These are phyloP conservation scores for Halocynthia roretzi DNA, from an alignment of 23 tunicate species.

Conservation along the genomic window DNA sequence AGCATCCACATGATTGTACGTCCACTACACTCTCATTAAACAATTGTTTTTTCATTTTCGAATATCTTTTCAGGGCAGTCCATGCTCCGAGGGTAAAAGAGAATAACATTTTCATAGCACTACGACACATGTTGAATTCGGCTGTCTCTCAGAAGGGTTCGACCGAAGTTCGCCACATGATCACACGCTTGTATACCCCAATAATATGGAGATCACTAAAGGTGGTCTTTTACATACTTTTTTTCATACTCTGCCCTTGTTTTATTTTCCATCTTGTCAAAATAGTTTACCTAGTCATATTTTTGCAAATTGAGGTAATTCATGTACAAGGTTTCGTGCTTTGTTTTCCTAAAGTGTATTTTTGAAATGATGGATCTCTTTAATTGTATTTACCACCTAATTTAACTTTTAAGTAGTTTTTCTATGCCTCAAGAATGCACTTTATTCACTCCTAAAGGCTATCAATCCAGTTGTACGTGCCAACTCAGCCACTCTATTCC, in stretches of 20 bases:
- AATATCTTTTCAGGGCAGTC: slow-evolving; percentile 43
- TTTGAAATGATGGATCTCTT: no score
- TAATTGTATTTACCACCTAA: no score
- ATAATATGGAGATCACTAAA: slow-evolving; percentile 87
- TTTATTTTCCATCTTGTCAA: background rate
- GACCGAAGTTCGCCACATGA: slow-evolving; percentile 50
- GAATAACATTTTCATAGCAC: slow-evolving; percentile 26
- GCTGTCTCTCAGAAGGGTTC: slow-evolving; percentile 41
- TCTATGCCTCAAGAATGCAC: no score
- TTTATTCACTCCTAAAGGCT: slow-evolving; percentile 36
- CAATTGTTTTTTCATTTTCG: no score
- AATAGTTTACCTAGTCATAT: background rate
- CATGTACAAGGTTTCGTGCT: no score
- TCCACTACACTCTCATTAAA: no score
- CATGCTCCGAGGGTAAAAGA: slow-evolving; percentile 26
- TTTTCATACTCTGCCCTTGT: background rate
- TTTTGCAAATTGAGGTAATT: no score
- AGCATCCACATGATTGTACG: no score
- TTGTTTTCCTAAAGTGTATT: no score
- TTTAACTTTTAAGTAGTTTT: no score
- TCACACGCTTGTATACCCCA: slow-evolving; percentile 55
- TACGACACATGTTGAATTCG: slow-evolving; percentile 23
- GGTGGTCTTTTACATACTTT: slow-evolving; percentile 9
- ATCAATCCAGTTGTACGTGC: slow-evolving; percentile 82
- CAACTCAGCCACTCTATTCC: slow-evolving; percentile 56